phyloP scores from a whole-genome alignment of 2,888 invertebrate genomes.

The Eupithecia centaureata region DNA sequence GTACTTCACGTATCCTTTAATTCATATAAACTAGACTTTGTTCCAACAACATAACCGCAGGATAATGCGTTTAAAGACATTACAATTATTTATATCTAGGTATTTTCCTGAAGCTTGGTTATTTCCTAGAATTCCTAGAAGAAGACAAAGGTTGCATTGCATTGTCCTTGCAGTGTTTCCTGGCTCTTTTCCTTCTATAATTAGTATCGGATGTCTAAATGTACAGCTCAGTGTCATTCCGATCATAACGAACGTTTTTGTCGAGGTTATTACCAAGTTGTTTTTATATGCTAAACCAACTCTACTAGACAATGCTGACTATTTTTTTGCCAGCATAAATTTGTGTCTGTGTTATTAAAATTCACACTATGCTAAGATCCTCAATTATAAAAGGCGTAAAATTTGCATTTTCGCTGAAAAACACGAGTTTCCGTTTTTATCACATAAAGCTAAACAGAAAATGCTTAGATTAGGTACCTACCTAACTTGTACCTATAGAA shows the following conservation, averaged over 20 bases:
- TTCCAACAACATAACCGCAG: neutral
- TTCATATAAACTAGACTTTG: neutral
- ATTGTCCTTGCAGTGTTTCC: constrained; percentile 20
- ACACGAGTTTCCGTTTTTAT: neutral
- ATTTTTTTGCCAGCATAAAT: neutral
- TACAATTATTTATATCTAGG: neutral
- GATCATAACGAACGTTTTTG: constrained; percentile 13
- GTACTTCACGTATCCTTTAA: neutral
- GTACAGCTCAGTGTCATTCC: constrained; percentile 12
- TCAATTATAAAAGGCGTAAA: neutral
- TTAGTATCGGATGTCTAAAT: constrained; percentile 22
- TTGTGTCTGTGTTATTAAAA: neutral
- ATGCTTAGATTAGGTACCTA: neutral
- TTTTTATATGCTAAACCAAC: neutral
- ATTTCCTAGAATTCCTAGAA: constrained; percentile 1
- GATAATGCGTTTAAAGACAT: neutral
- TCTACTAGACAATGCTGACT: neutral
- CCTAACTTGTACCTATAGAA: neutral
- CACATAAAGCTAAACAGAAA: neutral
- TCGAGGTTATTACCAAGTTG: constrained; percentile 2
- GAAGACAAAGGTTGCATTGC: neutral
- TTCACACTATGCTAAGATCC: neutral
- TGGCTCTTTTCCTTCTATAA: constrained; percentile 18
- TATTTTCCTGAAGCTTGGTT: neutral
- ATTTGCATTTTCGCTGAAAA: neutral